Evolutionary conservation across 2,797 vertebrate species (phyloP).

Genomic region (Gymnothorax reevesii): DNA sequence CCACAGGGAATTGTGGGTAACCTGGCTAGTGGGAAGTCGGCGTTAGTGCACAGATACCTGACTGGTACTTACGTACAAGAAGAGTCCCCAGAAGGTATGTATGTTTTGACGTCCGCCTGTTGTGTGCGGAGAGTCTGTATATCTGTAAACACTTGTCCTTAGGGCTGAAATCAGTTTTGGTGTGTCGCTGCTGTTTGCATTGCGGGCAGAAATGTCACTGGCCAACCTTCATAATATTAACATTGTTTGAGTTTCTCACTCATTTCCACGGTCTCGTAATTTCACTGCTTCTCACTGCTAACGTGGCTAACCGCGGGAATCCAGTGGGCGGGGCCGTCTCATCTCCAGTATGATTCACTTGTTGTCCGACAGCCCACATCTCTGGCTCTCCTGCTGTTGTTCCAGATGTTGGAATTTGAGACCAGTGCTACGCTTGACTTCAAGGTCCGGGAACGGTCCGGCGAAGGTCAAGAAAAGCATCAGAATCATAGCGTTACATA

Average conservation of each 20-base stretch:
- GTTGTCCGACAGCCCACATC: background rate
- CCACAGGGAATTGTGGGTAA: constrained; percentile 94
- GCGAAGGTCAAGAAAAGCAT: background rate
- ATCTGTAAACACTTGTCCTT: background rate
- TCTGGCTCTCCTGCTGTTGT: background rate
- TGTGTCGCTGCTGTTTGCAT: background rate
- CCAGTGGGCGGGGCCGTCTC: background rate
- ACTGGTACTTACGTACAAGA: constrained; percentile 96
- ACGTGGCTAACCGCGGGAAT: background rate
- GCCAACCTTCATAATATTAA: background rate
- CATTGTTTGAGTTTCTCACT: background rate
- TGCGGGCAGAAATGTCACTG: background rate
- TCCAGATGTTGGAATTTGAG: background rate
- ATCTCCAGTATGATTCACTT: background rate
- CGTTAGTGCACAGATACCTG: constrained; percentile 93
- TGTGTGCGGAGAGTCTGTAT: background rate
- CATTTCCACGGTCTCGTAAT: background rate
- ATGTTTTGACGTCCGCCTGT: background rate
- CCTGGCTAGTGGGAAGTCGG: constrained; percentile 93
- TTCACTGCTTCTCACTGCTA: background rate
- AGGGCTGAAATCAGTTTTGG: background rate
- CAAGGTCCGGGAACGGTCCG: background rate
- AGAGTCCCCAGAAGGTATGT: constrained; percentile 92
- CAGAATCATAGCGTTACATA: background rate
- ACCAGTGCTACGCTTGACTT: background rate